A percentile compares a stretch with the other conserved stretches of the same genome.
These are phyloP conservation scores for Parazoanthus swiftii DNA, from an alignment of 92 coral and sea anemone species.

Conservation along the genomic window DNA sequence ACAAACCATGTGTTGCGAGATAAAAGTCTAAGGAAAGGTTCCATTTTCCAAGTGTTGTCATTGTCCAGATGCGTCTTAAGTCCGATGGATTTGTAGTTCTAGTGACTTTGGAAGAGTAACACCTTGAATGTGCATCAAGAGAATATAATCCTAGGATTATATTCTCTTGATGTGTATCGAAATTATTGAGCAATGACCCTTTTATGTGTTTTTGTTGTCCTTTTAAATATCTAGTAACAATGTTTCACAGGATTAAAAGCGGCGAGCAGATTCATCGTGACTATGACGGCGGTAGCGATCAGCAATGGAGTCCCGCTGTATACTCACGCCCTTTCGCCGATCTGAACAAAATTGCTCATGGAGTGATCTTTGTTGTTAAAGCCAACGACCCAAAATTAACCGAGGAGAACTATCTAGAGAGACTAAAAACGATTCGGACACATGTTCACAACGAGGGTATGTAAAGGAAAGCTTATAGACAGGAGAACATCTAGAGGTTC, in stretches of 20 bases:
- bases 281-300: conserved; percentile 18
- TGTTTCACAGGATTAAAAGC: conserved; percentile 46
- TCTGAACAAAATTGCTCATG: conserved; percentile 58
- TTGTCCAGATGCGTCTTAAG: too few species aligned
- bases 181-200: too few species aligned
- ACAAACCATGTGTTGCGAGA: too few species aligned
- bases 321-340: neutral
- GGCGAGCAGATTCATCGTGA: conserved; percentile 48
- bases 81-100: too few species aligned
- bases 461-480: neutral
- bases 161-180: too few species aligned
- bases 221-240: neutral
- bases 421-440: conserved; percentile 58
- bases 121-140: too few species aligned
- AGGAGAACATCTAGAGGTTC: too few species aligned
- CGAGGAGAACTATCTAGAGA: conserved; percentile 57
- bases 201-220: too few species aligned
- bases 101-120: too few species aligned
- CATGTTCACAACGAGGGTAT: conserved; percentile 70
- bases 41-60: too few species aligned
- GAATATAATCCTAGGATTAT: too few species aligned
- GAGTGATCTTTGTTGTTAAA: conserved; percentile 66
- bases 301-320: neutral
- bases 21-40: too few species aligned
- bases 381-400: conserved; percentile 70